phyloP scores from a whole-genome alignment of 2,888 invertebrate species.

The Mellilla xanthometata region DNA sequence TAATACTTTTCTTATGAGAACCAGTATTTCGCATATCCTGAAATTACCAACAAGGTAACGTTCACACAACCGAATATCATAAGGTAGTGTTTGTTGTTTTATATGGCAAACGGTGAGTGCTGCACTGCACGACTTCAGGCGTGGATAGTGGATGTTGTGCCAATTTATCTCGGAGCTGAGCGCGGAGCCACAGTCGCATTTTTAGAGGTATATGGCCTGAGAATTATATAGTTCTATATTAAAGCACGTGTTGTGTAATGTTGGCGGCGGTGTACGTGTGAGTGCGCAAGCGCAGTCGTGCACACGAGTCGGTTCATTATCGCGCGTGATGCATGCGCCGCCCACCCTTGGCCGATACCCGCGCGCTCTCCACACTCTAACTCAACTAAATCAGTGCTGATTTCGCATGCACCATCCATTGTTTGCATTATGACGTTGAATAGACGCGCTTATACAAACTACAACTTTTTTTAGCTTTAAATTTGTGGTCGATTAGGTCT shows the following conservation, averaged over 20 bases:
- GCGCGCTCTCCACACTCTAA: constrained; percentile 32
- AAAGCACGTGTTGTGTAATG: too few species aligned
- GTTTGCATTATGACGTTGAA: constrained; percentile 31
- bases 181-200: too few species aligned
- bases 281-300: constrained; percentile 76
- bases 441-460: constrained; percentile 28
- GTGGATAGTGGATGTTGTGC: constrained; percentile 55
- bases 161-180: too few species aligned
- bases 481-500: too few species aligned
- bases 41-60: constrained; percentile 38
- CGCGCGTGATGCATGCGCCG: constrained; percentile 73
- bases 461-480: constrained; percentile 25
- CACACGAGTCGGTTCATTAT: constrained; percentile 78
- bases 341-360: constrained; percentile 35
- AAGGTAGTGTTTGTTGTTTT: constrained; percentile 59
- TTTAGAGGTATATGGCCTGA: too few species aligned
- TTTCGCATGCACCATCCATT: constrained; percentile 31
- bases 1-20: too few species aligned
- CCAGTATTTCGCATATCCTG: constrained; percentile 6
- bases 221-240: too few species aligned
- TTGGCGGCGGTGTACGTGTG: constrained; percentile 46
- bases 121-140: constrained; percentile 67
- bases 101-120: constrained; percentile 64
- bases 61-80: constrained; percentile 57
- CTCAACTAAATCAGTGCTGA: constrained; percentile 37